Evolutionary conservation across 2,113 vertebrate species (phyloP), one percentile per base, ranked within the genome.

Genomic region (Hystrix cristata): DNA sequence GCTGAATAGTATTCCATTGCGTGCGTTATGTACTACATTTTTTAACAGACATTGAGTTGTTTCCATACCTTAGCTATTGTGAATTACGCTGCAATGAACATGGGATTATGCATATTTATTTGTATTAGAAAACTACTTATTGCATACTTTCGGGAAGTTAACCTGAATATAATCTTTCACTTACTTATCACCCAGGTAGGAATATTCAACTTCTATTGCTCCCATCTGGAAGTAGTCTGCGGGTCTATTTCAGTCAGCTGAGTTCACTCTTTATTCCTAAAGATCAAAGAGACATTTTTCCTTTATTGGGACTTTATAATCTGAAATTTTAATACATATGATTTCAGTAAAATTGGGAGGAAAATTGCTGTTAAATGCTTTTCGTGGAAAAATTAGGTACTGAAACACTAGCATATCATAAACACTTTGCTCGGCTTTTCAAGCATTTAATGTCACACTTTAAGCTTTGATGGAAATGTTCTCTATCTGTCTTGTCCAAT

Each of bases 281-380:
- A 90, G 81, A 90, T 11, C 71, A 76, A 74, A n/a, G 60, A 51
- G 34, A 60, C 38, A 15, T 46, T 60, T 67, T 59, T 23, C 34
- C 27, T 91, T 25, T 53, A 74, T 90, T 10, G n/a, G 93, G 51
- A 90, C 34, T 81, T 88, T 72, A 48, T 19, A 59, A 12, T 88
- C 64, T 87, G 46, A 95, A 94, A 92, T 64, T 87, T 90, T 78
- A 95, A 81, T 81, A 62, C 65, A 80, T 12, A 9, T 46, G 67
- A 92, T 95, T 96, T 95, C n/a, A 59, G 13, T 83, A 93, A 93
- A 25, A 78, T 89, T 95, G 83, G 64, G 85, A 95, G 23, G 60
- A 80, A 96, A 94, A 72, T 87, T 90, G 80, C 43, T 53, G 64
- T 80, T 90, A 69, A 96, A 90, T 94, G 34, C 23, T 87, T 89